Conservation (phyloP, 2,888 invertebrate species). For the Mythimna lalbum region DNA sequence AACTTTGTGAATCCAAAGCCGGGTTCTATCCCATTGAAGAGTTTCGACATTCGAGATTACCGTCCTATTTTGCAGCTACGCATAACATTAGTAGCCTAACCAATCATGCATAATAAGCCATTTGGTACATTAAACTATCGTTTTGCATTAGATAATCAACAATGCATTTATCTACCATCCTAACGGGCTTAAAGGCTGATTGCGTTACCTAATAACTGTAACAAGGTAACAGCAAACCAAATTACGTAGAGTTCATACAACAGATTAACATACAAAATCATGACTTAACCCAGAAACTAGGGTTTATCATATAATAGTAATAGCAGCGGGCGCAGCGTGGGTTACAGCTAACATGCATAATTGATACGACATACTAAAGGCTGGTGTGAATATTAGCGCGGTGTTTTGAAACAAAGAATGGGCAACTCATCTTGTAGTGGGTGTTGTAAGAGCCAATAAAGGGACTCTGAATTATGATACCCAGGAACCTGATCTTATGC, state of each 20-base stretch:
- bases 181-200: constrained; percentile 3
- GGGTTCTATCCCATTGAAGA: constrained; percentile 2
- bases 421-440: constrained; percentile 8
- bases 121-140: constrained; percentile 2
- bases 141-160: constrained; percentile 25
- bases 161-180: constrained; percentile 18
- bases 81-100: constrained; percentile 1
- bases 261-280: constrained; percentile 49
- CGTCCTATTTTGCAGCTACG: constrained; percentile 16
- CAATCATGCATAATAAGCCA: constrained; percentile 15
- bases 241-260: constrained; percentile 43
- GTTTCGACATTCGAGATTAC: constrained; percentile 18
- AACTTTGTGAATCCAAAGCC: constrained; percentile 15
- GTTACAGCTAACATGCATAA: constrained; percentile 46
- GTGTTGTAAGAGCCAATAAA: constrained; percentile 1
- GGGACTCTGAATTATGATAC: constrained; percentile 14
- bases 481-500: neutral
- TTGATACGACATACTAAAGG: constrained; percentile 42
- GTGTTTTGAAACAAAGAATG: constrained; percentile 24
- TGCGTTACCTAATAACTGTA: constrained; percentile 30
- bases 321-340: constrained; percentile 36
- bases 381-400: constrained; percentile 33
- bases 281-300: constrained; percentile 53
- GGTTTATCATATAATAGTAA: constrained; percentile 48
- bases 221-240: constrained; percentile 27